Evolutionary conservation across 2,888 invertebrate species (phyloP).

Genomic region (Amiota minor): DNA sequence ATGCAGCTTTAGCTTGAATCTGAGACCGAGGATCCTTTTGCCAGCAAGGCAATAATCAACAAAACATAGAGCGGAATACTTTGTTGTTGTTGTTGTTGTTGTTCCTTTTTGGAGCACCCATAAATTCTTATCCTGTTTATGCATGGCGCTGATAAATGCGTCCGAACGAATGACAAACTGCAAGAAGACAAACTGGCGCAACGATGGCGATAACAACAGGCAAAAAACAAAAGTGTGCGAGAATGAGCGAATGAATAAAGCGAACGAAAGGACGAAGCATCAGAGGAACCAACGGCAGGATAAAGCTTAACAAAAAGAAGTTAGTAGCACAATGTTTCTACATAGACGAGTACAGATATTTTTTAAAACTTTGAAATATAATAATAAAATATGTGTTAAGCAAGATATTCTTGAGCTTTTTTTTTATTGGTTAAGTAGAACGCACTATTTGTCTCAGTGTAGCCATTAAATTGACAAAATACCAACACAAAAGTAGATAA

Average conservation of each 20-base stretch:
- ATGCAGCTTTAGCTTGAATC: background rate
- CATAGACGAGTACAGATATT: conserved; percentile 36
- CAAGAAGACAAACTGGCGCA: conserved; percentile 59
- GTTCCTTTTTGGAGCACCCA: conserved; percentile 39
- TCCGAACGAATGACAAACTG: conserved; percentile 66
- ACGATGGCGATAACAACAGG: conserved; percentile 56
- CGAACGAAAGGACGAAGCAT: conserved; percentile 27
- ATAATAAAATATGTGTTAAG: background rate
- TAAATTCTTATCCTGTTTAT: conserved; percentile 70
- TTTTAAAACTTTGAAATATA: conserved; percentile 16
- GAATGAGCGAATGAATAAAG: background rate
- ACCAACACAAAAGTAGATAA: conserved; percentile 51
- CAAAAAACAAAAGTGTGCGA: conserved; percentile 33
- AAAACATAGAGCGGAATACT: no score
- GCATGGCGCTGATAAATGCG: conserved; percentile 72
- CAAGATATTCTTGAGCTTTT: no score
- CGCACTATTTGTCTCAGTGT: conserved; percentile 44
- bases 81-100: no score
- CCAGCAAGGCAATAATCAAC: no score
- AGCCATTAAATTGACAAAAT: conserved; percentile 66
- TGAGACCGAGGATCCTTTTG: no score
- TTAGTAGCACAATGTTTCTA: no score
- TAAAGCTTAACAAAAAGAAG: no score
- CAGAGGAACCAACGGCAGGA: conserved; percentile 24
- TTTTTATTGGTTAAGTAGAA: no score